A percentile compares a stretch with the other conserved stretches of the same genome.
Evolutionary conservation across 2,888 invertebrate genomes (phyloP).

Genomic region (Rhagonycha fulva): DNA sequence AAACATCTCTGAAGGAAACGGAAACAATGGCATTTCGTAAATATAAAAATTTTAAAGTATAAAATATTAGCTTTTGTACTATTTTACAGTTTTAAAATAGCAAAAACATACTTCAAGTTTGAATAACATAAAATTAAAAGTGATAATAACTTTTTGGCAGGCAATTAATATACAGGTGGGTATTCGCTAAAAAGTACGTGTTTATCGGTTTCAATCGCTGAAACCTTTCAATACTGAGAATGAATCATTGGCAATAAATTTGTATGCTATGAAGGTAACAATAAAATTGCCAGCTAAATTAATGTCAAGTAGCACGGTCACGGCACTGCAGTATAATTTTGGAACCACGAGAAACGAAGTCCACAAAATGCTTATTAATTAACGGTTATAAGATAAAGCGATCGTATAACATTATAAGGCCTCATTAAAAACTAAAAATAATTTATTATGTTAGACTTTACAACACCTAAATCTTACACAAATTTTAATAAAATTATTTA

Average conservation of each 20-base stretch:
- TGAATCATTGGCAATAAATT: background rate
- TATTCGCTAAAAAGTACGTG: background rate
- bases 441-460: background rate
- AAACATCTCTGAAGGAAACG: background rate
- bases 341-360: background rate
- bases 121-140: background rate
- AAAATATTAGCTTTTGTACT: background rate
- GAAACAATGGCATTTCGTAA: background rate
- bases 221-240: background rate
- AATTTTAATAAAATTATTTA: background rate
- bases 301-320: conserved; percentile 23
- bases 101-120: background rate
- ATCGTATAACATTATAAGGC: background rate
- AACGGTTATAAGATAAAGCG: background rate
- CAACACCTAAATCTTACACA: background rate
- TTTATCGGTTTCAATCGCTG: background rate
- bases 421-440: background rate
- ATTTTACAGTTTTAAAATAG: background rate
- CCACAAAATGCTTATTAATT: background rate
- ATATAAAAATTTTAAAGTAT: background rate
- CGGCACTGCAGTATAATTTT: conserved; percentile 12
- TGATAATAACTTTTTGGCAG: background rate
- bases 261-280: conserved; percentile 3
- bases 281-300: conserved; percentile 1
- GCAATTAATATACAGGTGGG: background rate